A percentile compares a stretch with the other conserved stretches of the same genome.
Evolutionary conservation across 64 coral and sea anemone species (phyloP).

Genomic region (Platygyra sinensis): DNA sequence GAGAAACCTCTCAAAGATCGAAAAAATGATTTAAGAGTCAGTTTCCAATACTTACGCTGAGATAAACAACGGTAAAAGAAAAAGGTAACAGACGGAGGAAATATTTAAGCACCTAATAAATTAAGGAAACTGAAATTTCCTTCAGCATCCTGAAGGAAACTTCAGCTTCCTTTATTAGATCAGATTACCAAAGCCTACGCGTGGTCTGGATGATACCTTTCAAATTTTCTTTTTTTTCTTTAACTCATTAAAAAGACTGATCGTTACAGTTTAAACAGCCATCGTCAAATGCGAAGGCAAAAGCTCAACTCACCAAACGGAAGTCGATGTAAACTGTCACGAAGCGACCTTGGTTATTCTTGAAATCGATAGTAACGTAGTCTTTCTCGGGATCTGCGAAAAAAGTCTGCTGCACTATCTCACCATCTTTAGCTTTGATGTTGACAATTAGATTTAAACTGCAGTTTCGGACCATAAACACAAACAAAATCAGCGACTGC

Average conservation of each 20-base stretch:
- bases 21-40: too few relatives aligned
- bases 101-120: too few relatives aligned
- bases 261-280: neutral
- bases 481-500: neutral
- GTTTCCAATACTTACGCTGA: too few relatives aligned
- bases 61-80: too few relatives aligned
- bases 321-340: constrained; percentile 80
- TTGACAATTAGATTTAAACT: constrained; percentile 82
- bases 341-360: constrained; percentile 55
- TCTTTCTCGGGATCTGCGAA: constrained; percentile 81
- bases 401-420: constrained; percentile 78
- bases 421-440: constrained; percentile 85
- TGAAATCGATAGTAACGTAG: constrained; percentile 75
- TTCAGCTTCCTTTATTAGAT: too few relatives aligned
- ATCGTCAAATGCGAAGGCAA: neutral
- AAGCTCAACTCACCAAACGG: constrained; percentile 77
- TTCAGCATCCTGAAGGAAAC: too few relatives aligned
- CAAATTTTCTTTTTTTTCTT: neutral
- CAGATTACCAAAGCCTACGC: too few relatives aligned
- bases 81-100: too few relatives aligned
- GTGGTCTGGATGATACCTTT: too few relatives aligned
- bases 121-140: too few relatives aligned
- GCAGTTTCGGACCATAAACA: constrained; percentile 45
- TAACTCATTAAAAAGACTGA: neutral
- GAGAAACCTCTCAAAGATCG: too few relatives aligned